Evolutionary conservation across 2,888 invertebrate genomes (phyloP).

Genomic region (Pardosa pseudoannulata): DNA sequence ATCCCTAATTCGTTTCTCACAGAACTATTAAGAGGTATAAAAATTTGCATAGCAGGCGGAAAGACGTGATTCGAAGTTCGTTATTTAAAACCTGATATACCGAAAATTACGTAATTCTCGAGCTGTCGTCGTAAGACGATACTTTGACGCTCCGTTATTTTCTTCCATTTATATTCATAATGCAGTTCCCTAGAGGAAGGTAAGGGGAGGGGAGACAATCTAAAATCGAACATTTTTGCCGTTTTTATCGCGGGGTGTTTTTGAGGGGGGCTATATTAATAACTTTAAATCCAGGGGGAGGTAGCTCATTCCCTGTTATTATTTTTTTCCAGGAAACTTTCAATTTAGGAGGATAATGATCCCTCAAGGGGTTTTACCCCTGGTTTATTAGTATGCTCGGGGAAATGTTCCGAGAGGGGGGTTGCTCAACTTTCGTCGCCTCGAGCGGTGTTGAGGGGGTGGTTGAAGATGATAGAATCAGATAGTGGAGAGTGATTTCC

Average conservation of each 20-base stretch:
- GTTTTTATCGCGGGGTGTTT: neutral
- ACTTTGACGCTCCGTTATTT: conserved; percentile 10
- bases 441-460: neutral
- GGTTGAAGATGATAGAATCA: neutral
- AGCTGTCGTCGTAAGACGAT: conserved; percentile 9
- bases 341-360: conserved; percentile 64
- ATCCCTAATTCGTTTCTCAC: conserved; percentile 44
- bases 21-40: conserved; percentile 65
- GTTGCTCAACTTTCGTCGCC: conserved; percentile 35
- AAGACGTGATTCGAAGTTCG: conserved; percentile 51
- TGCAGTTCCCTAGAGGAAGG: neutral
- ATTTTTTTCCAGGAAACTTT: conserved; percentile 65
- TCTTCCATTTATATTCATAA: conserved; percentile 60
- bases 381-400: conserved; percentile 65
- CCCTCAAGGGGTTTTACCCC: conserved; percentile 46
- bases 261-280: conserved; percentile 10
- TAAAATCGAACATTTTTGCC: neutral
- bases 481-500: neutral
- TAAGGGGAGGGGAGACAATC: neutral
- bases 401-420: conserved; percentile 7
- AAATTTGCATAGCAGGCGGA: conserved; percentile 60
- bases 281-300: neutral
- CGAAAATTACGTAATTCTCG: conserved; percentile 55
- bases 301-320: neutral
- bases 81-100: conserved; percentile 64